A percentile compares a stretch with the other conserved stretches of the same genome.
Evolutionary conservation across 2,113 vertebrate species (phyloP).

Genomic region (Cinclus cinclus): DNA sequence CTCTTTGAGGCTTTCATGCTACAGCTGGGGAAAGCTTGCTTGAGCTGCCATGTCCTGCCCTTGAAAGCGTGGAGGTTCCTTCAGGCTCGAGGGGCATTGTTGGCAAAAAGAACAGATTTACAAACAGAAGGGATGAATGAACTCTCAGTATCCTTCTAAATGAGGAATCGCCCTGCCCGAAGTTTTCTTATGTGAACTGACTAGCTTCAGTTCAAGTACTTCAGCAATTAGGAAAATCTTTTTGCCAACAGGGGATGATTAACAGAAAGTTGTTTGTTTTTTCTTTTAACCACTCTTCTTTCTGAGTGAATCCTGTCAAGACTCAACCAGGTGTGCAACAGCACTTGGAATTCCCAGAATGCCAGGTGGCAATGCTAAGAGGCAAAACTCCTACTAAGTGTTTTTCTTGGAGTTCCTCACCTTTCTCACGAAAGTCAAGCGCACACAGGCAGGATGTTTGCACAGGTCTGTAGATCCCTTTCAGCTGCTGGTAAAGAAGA

Average conservation of each 20-base stretch:
- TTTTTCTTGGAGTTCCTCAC: slow-evolving; percentile 23
- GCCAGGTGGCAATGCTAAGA: not conserved
- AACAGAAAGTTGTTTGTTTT: not conserved
- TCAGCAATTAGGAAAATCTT: slow-evolving; percentile 18
- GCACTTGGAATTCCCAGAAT: not conserved
- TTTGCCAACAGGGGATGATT: not conserved
- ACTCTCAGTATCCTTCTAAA: slow-evolving; percentile 17
- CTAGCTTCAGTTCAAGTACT: slow-evolving; percentile 1
- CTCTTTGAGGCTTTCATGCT: not conserved
- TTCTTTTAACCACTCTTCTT: not conserved
- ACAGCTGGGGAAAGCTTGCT: slow-evolving; percentile 15
- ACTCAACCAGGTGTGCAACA: not conserved
- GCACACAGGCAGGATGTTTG: not conserved
- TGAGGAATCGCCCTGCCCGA: not conserved
- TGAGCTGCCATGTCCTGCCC: not conserved
- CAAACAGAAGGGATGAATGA: slow-evolving; percentile 23
- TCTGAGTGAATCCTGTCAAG: not conserved
- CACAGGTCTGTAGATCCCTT: not conserved
- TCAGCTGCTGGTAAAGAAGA: not conserved
- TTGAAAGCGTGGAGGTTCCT: not conserved
- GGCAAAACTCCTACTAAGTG: not conserved
- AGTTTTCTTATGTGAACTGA: not conserved
- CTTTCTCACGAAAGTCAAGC: not conserved
- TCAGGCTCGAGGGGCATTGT: not conserved
- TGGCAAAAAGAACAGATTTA: slow-evolving; percentile 25